Conservation (phyloP, 2,888 invertebrate species). For the Phaonia tiefii region DNA sequence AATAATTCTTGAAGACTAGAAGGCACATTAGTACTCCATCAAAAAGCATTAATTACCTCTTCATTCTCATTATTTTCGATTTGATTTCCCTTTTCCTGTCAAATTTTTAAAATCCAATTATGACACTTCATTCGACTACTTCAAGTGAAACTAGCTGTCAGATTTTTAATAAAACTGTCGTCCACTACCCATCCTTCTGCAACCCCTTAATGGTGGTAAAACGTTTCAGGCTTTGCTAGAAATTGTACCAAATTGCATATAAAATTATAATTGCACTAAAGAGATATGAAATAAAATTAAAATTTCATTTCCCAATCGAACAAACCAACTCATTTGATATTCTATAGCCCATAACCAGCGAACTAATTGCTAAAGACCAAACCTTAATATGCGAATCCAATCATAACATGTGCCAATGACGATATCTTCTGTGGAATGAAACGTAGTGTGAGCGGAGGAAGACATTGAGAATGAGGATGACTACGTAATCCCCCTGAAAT, state of each 20-base stretch:
- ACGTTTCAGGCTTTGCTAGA: not conserved
- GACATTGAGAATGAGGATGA: not conserved
- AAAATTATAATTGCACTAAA: slow-evolving; percentile 51
- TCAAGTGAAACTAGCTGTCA: slow-evolving; percentile 3
- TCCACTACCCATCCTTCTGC: slow-evolving; percentile 24
- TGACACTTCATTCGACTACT: not conserved
- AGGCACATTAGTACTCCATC: too few species aligned
- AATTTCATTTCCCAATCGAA: slow-evolving; percentile 26
- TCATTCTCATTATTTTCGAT: too few species aligned
- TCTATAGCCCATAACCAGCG: not conserved
- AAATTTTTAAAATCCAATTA: too few species aligned
- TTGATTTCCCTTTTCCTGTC: too few species aligned
- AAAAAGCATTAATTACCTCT: too few species aligned
- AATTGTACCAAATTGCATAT: slow-evolving; percentile 28
- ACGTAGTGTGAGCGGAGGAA: not conserved
- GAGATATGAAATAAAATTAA: slow-evolving; percentile 58
- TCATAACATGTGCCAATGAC: slow-evolving; percentile 62
- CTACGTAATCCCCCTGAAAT: slow-evolving; percentile 5
- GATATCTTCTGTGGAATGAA: not conserved
- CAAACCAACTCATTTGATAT: not conserved
- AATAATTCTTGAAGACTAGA: too few species aligned
- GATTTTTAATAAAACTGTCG: slow-evolving; percentile 44
- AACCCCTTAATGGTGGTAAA: slow-evolving; percentile 23
- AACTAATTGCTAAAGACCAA: not conserved
- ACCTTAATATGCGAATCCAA: slow-evolving; percentile 48